phyloP scores from a whole-genome alignment of 2,113 vertebrate genomes.

The Sigmodon hispidus region DNA sequence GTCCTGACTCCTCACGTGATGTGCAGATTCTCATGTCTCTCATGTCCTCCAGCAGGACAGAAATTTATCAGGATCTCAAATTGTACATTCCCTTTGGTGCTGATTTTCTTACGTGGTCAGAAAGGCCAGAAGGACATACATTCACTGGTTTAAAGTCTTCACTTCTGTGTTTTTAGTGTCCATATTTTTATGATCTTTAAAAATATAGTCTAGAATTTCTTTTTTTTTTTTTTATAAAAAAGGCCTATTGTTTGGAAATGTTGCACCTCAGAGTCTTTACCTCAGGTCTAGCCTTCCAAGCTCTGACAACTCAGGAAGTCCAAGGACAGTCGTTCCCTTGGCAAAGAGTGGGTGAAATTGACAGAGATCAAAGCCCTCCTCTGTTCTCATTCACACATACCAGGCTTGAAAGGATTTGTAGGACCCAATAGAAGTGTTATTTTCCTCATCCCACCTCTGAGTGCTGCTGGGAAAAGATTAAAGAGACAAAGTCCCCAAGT shows the following conservation, averaged over 20 bases:
- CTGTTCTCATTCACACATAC: not conserved
- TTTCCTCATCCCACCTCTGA: not conserved
- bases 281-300: not conserved
- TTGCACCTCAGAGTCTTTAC: not conserved
- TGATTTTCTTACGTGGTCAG: not conserved
- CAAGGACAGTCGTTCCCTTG: not conserved
- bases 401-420: not conserved
- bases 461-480: conserved; percentile 55
- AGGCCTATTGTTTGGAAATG: not conserved
- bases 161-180: not conserved
- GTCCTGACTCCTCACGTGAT: not conserved
- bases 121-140: conserved; percentile 14
- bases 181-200: not conserved
- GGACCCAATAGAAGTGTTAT: not conserved
- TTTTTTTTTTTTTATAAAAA: not conserved
- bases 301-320: not conserved
- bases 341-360: not conserved
- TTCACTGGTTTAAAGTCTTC: not conserved
- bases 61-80: not conserved
- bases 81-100: not conserved
- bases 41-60: not conserved
- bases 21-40: not conserved
- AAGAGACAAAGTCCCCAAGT: conserved; percentile 49
- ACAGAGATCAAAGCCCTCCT: conserved; percentile 49
- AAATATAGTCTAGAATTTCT: too few relatives aligned